phyloP scores from a whole-genome alignment of 2,113 vertebrate genomes.

The Grammomys dolichurus region DNA sequence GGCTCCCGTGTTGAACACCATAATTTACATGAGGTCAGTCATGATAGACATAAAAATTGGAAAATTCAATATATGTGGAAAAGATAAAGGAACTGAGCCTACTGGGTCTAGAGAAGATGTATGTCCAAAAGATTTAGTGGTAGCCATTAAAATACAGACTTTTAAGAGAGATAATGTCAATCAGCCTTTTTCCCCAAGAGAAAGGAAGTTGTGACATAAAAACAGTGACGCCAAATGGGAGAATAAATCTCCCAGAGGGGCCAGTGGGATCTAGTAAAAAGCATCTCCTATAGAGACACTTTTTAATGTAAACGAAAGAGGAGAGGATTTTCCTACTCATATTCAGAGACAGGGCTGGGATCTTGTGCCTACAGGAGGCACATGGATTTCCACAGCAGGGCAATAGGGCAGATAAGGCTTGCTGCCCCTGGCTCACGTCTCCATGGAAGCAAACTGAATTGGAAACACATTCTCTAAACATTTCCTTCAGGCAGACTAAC shows the following conservation, averaged over 20 bases:
- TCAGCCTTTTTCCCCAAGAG: conserved; percentile 40
- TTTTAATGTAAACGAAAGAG: conserved; percentile 35
- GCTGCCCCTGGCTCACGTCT: background rate
- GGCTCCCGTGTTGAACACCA: background rate
- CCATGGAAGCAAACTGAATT: background rate
- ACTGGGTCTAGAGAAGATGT: conserved; percentile 65
- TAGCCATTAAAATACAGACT: conserved; percentile 60
- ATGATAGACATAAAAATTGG: conserved; percentile 52
- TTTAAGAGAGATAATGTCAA: conserved; percentile 56
- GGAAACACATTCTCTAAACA: background rate
- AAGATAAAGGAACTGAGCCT: conserved; percentile 57
- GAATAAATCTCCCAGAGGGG: conserved; percentile 48
- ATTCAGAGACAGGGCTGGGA: background rate
- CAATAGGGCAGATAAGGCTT: background rate
- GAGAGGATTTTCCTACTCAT: background rate
- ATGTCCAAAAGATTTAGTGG: conserved; percentile 59
- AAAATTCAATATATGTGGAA: conserved; percentile 51
- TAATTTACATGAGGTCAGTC: conserved; percentile 58
- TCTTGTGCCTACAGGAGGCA: background rate
- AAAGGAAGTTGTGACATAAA: conserved; percentile 5
- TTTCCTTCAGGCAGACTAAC: background rate
- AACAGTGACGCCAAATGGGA: conserved; percentile 34
- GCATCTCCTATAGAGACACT: background rate
- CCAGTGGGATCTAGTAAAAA: conserved; percentile 34
- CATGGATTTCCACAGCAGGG: background rate